These are phyloP conservation scores for Calosoma granatense DNA, from an alignment of 1,140 invertebrate species.

Conservation along the genomic window DNA sequence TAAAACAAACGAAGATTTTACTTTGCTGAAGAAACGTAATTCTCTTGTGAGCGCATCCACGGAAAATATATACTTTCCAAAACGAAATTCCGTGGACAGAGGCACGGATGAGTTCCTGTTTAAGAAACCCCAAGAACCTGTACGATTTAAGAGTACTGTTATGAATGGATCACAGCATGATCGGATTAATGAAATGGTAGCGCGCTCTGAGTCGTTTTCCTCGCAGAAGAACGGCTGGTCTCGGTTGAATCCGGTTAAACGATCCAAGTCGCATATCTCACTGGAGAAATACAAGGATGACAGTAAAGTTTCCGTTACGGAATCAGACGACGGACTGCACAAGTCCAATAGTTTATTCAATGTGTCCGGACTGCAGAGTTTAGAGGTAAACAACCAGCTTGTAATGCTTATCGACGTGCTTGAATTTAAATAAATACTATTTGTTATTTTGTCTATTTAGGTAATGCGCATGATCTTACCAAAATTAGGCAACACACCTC, in stretches of 20 bases:
- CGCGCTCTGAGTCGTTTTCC: constrained; percentile 31
- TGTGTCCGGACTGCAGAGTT: constrained; percentile 33
- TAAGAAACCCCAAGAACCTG: constrained; percentile 18
- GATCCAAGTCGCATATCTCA: constrained; percentile 32
- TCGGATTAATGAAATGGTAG: constrained; percentile 9
- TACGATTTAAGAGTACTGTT: constrained; percentile 10
- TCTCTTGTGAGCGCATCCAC: background rate
- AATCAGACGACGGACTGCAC: constrained; percentile 17
- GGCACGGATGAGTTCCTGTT: constrained; percentile 10
- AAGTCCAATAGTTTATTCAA: constrained; percentile 31
- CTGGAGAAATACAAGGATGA: constrained; percentile 20
- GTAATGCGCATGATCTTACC: constrained; percentile 33
- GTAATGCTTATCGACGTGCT: too few species aligned
- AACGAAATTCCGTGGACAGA: background rate
- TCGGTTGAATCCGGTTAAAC: constrained; percentile 26
- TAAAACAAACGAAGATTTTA: too few species aligned
- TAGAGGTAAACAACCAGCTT: too few species aligned
- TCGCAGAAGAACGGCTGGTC: constrained; percentile 19
- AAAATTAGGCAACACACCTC: constrained; percentile 25
- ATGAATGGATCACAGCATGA: background rate
- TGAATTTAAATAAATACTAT: too few species aligned
- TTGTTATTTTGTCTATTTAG: constrained; percentile 26
- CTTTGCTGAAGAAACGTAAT: background rate
- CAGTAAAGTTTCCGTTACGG: constrained; percentile 11
- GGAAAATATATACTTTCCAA: constrained; percentile 9